Evolutionary conservation across 2,888 invertebrate genomes (phyloP), one percentile per base, ranked within the genome.

Genomic region (Mesorhabditis sp.): DNA sequence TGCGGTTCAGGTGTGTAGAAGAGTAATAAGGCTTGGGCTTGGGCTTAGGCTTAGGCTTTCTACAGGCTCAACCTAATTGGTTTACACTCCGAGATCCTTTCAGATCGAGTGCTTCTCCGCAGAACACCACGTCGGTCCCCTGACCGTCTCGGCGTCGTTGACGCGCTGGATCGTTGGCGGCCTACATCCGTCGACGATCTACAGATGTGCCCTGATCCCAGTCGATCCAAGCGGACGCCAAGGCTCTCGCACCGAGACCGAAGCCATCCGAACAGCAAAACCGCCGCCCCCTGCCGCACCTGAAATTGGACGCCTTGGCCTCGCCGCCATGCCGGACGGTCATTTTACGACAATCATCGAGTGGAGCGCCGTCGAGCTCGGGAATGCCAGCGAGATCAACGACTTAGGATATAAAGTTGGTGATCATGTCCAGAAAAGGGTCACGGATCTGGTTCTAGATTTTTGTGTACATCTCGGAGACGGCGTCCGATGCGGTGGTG

Each of bases 341-440:
- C 71, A 66, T 65, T 77, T 74, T 68, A 76, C 82, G 28, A 82
- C 82, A 4, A 67, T 80, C 15, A 67, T 82, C 42, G 82, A 82
- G 65, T 82, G 82, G 82, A 75, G 76, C 4, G 66, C 72, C 6
- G 73, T 76, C 7, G 76, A 76, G 3, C 65, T 73, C 43, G 76
- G 70, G 62, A 65, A 70, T 44, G 69, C 70, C 65, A 77, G 75
- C 63, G 43, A 70, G 43, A 70, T 70, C 0, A 67, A 66, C 65
- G 74, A 75, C 5, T 70, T 73, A 50, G 80, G 80, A 61, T 80
- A 80, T 66, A 72, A 74, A 69, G 77, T 77, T 41, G 6, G 42
- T 61, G 15, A 10, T 61, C 6, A 15, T 28, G n/a, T 63, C 28
- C 15, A 63, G 41, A n/a, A 63, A 63, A 63, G 13, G 28, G 13